These are phyloP conservation scores for Pararge aegeria DNA, from an alignment of 1,140 invertebrate genomes.

Conservation along the genomic window DNA sequence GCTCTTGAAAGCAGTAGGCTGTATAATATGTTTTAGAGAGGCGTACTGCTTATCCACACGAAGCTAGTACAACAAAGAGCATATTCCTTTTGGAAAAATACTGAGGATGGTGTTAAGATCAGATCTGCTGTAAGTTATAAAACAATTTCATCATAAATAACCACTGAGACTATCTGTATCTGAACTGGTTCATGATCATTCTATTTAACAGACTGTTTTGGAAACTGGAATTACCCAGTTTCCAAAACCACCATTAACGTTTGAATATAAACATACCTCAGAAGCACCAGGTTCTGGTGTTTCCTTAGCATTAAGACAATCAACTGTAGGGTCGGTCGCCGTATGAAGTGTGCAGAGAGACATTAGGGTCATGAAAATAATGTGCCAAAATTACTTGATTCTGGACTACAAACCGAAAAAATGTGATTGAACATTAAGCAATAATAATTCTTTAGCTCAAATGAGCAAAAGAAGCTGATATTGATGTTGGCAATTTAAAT, in stretches of 20 bases:
- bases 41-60: constrained; percentile 62
- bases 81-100: constrained; percentile 45
- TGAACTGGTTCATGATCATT: constrained; percentile 44
- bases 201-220: constrained; percentile 51
- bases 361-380: constrained; percentile 40
- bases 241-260: too few relatives aligned
- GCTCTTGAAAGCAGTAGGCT: constrained; percentile 65
- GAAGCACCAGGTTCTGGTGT: constrained; percentile 43
- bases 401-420: constrained; percentile 12
- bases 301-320: constrained; percentile 63
- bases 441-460: constrained; percentile 28
- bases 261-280: constrained; percentile 54
- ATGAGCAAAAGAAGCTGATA: constrained; percentile 23
- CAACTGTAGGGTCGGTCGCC: constrained; percentile 46
- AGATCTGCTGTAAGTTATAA: constrained; percentile 50
- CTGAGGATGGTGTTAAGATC: constrained; percentile 49
- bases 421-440: constrained; percentile 14
- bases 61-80: constrained; percentile 65
- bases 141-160: constrained; percentile 22
- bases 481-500: constrained; percentile 24
- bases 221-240: too few relatives aligned
- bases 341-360: constrained; percentile 39
- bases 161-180: constrained; percentile 23
- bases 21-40: constrained; percentile 77
- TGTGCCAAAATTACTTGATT: constrained; percentile 57